phyloP scores from a whole-genome alignment of 1,140 invertebrate genomes.

The Drosophila tsacasi region DNA sequence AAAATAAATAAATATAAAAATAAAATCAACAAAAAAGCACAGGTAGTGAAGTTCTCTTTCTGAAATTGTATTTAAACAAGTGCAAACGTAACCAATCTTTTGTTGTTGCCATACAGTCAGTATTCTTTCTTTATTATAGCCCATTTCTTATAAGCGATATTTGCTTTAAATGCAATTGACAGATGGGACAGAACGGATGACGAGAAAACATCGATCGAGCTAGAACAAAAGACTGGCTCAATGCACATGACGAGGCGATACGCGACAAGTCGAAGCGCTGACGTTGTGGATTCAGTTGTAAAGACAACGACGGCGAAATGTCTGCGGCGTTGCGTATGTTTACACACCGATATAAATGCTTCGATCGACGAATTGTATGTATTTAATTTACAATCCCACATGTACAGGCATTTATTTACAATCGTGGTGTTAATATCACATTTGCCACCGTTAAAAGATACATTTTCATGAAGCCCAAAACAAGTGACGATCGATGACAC shows the following conservation, averaged over 20 bases:
- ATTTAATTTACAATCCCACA: conserved; percentile 74
- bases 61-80: conserved; percentile 76
- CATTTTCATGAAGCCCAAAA: conserved; percentile 46
- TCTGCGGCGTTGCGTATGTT: conserved; percentile 59
- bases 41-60: conserved; percentile 28
- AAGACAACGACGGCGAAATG: conserved; percentile 66
- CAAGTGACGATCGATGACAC: conserved; percentile 44
- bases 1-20: conserved; percentile 35
- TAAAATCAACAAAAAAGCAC: conserved; percentile 32
- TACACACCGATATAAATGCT: conserved; percentile 34
- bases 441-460: conserved; percentile 58
- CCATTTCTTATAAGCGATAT: conserved; percentile 63
- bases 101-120: conserved; percentile 39
- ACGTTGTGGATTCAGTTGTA: conserved; percentile 76
- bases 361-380: conserved; percentile 60
- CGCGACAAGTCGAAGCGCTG: conserved; percentile 14
- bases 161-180: conserved; percentile 75
- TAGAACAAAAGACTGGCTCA: conserved; percentile 62
- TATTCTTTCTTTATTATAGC: conserved; percentile 45
- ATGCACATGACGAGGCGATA: conserved; percentile 49
- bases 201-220: conserved; percentile 66
- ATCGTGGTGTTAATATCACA: conserved; percentile 54
- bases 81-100: conserved; percentile 77
- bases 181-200: conserved; percentile 63
- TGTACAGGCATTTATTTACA: conserved; percentile 68